Percentiles rank a stretch among this genome's conserved stretches.
Evolutionary conservation across 1,140 invertebrate species (phyloP).

Genomic region (Anoplophora glabripennis): DNA sequence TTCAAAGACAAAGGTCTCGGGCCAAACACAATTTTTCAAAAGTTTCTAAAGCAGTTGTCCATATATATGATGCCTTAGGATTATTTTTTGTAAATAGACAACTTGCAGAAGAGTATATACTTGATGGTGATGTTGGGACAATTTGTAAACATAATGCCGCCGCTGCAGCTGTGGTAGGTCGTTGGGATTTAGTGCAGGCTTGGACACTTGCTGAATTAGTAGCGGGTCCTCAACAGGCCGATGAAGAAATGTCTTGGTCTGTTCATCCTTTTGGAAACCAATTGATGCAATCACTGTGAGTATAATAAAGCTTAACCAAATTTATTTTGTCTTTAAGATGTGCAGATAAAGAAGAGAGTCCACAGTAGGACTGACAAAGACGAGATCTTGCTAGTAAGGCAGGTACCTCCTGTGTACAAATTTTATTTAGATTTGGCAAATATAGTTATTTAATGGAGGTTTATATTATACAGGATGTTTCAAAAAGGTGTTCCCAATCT

Average conservation of each 20-base stretch:
- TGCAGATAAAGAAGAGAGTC: neutral
- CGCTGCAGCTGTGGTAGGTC: constrained; percentile 67
- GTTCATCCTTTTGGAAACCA: constrained; percentile 82
- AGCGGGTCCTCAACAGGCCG: constrained; percentile 57
- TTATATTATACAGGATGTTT: too few relatives aligned
- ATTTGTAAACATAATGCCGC: constrained; percentile 82
- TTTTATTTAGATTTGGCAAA: neutral
- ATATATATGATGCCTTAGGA: constrained; percentile 76
- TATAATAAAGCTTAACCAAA: too few relatives aligned
- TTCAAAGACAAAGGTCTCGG: constrained; percentile 53
- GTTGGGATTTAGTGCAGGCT: constrained; percentile 79
- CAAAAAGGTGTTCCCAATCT: too few relatives aligned
- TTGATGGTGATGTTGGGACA: constrained; percentile 58
- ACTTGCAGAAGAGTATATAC: constrained; percentile 81
- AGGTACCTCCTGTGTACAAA: too few relatives aligned
- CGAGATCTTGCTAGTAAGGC: too few relatives aligned
- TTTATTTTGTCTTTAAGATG: neutral
- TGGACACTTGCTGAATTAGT: constrained; percentile 79
- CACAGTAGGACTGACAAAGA: too few relatives aligned
- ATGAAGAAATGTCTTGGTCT: constrained; percentile 70
- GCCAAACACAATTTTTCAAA: constrained; percentile 29
- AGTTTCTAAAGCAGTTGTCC: constrained; percentile 58
- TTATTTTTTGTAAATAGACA: constrained; percentile 76
- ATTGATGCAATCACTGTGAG: constrained; percentile 81
- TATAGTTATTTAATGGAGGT: neutral